These are phyloP conservation scores for Troides oblongomaculatus DNA, from an alignment of 2,888 invertebrate species.

Conservation along the genomic window DNA sequence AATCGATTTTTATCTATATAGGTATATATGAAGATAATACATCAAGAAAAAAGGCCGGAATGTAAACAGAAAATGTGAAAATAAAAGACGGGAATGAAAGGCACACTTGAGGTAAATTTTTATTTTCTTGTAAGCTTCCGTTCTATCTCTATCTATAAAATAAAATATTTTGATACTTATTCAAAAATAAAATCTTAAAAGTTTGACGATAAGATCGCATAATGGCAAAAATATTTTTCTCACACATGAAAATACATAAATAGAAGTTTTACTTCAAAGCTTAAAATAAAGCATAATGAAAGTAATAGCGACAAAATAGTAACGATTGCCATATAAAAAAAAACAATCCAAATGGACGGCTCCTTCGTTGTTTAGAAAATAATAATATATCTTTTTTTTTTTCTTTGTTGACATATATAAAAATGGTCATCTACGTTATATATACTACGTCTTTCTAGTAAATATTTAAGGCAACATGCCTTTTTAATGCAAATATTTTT, in stretches of 20 bases:
- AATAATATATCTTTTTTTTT: background rate
- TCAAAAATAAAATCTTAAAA: conserved; percentile 19
- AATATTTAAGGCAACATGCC: background rate
- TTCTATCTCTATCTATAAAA: conserved; percentile 16
- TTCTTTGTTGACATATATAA: background rate
- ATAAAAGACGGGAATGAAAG: conserved; percentile 7
- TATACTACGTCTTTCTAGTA: no score
- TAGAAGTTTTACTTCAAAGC: conserved; percentile 26
- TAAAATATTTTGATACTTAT: conserved; percentile 14
- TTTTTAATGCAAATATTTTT: background rate
- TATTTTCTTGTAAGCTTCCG: conserved; percentile 18
- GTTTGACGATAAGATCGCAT: conserved; percentile 23
- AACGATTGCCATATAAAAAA: background rate
- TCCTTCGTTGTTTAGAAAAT: background rate
- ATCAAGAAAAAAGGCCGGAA: no score
- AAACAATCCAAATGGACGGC: conserved; percentile 7
- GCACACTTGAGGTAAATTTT: conserved; percentile 13
- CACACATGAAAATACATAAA: conserved; percentile 15
- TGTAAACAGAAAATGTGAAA: no score
- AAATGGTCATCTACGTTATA: no score
- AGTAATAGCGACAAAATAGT: background rate
- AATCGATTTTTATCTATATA: no score
- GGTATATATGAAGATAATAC: no score
- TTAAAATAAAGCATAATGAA: conserved; percentile 12
- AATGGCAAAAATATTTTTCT: conserved; percentile 16